phyloP scores from a whole-genome alignment of 2,113 vertebrate species.

The Apteryx owenii region DNA sequence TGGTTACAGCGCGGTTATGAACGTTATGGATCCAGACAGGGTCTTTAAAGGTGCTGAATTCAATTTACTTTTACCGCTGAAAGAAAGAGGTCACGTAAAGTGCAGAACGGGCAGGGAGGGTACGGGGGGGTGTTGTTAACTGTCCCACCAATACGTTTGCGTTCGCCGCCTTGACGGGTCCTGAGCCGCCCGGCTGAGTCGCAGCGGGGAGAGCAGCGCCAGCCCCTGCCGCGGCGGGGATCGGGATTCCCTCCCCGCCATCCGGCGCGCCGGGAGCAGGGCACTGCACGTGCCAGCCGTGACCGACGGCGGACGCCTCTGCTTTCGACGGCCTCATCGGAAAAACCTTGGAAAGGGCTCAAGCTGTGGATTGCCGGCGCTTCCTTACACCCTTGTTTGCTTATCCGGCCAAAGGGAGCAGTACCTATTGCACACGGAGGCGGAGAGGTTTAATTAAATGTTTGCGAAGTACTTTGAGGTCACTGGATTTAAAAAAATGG shows the following conservation, averaged over 20 bases:
- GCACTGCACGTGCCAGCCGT: no score
- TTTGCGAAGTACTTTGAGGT: not conserved
- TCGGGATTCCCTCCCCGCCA: no score
- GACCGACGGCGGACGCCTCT: not conserved
- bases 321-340: rapidly evolving
- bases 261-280: not conserved
- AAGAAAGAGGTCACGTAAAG: constrained; percentile 41
- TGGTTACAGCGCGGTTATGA: constrained; percentile 57
- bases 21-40: constrained; percentile 63
- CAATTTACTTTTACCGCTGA: constrained; percentile 44
- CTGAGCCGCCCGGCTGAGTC: not conserved
- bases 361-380: not conserved
- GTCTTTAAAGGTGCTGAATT: constrained; percentile 66
- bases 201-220: no score
- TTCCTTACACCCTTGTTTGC: not conserved
- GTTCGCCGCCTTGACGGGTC: not conserved
- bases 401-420: not conserved
- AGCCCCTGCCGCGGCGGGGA: no score
- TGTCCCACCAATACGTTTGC: not conserved
- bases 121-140: not conserved
- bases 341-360: not conserved
- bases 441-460: not conserved
- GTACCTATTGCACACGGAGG: not conserved
- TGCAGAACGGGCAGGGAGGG: constrained; percentile 37
- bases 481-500: not conserved